phyloP scores from a whole-genome alignment of 2,113 vertebrate species.

The Prietella phreatophila region DNA sequence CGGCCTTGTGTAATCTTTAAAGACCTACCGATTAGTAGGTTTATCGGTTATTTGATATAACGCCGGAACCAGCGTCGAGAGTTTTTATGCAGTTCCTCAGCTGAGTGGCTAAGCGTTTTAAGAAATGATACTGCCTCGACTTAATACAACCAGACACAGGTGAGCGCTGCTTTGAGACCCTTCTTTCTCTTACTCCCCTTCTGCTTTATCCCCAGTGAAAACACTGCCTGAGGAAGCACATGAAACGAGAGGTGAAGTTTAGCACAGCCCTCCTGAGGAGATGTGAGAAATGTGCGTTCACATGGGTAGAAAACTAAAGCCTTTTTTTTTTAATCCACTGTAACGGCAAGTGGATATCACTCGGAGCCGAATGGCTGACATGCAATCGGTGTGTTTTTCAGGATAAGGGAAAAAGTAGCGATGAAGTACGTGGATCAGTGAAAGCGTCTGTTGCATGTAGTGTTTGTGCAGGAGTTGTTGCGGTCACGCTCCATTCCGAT shows the following conservation, averaged over 20 bases:
- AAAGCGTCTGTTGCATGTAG: neutral
- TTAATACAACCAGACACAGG: slow-evolving; percentile 12
- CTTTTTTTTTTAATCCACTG: neutral
- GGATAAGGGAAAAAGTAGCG: neutral
- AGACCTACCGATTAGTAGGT: neutral
- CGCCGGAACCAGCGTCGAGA: neutral
- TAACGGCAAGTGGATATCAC: neutral
- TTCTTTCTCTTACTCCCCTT: slow-evolving; percentile 43
- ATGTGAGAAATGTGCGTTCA: slow-evolving; percentile 53
- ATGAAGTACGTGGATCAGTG: neutral
- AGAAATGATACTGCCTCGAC: neutral
- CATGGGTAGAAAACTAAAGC: slow-evolving; percentile 48
- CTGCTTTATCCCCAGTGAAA: slow-evolving; percentile 32
- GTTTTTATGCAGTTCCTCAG: neutral
- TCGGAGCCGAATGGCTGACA: neutral
- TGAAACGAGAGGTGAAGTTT: slow-evolving; percentile 58
- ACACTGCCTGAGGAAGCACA: slow-evolving; percentile 58
- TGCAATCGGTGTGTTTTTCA: neutral
- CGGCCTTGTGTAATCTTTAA: slow-evolving; percentile 2
- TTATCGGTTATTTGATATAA: slow-evolving; percentile 6
- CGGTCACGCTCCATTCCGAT: neutral
- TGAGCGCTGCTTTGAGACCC: slow-evolving; percentile 54
- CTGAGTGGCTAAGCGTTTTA: neutral
- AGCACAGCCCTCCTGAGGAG: slow-evolving; percentile 55
- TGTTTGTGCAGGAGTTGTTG: neutral